Evolutionary conservation across 2,888 invertebrate species (phyloP), one percentile per base, ranked within the genome.

Genomic region (Chirona hameri): DNA sequence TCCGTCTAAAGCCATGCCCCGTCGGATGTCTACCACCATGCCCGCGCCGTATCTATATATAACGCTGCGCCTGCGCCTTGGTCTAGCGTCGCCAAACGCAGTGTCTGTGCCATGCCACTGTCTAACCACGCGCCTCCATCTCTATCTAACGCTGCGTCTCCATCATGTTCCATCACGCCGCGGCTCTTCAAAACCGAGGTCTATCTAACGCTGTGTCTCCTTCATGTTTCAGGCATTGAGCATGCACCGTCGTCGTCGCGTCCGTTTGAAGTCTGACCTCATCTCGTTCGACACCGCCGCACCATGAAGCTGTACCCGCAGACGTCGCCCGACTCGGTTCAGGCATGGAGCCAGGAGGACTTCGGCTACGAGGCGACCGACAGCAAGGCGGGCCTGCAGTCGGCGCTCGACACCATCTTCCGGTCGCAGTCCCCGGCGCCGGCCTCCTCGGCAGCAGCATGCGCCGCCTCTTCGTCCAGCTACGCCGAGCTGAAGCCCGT

Each of bases 401-500:
- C 80, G 52, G 52, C 52, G 0, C 52, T 80, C 15, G 80, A 80
- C 14, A 52, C n/a, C 80, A 80, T 80, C 14, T 83, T 85, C 72
- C 84, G 84, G 80, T 72, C 84, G 18, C 83, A 83, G n/a, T 83
- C 84, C 81, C 81, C 83, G 29, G 82, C 72, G 29, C 82, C 83
- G 76, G 69, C 83, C 60, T 82, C 84, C 24, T 81, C 81, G 21
- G 83, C 84, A 81, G 60, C 84, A 72, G 76, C 83, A 81, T 79
- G 83, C 81, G 84, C 84, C 82, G 80, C 83, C 10, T 84, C 85
- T 0, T 83, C 82, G 27, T 83, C 84, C 55, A 84, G 83, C 29
- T 90, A 95, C 84, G 94, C 95, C 60, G 96, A 96, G 87, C 90
- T 95, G 84, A 96, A 95, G 87, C 93, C 93, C 0, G 89, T 96